Base-by-base conservation (phyloP, 2,888 invertebrate genomes). In the Lamellibrachia columna region DNA sequence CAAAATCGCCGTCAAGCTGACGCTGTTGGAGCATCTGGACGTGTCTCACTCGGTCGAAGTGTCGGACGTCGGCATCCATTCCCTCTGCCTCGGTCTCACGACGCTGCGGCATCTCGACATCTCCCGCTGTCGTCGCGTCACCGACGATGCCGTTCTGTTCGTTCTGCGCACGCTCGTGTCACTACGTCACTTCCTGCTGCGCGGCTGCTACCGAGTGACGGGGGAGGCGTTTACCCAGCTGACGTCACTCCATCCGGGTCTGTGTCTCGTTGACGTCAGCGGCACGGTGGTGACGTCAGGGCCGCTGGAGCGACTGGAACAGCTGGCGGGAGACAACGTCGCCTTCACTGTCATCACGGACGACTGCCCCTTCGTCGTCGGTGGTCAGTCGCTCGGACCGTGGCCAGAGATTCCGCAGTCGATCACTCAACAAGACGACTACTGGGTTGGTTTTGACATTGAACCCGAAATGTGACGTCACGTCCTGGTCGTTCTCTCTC, bases 181-280 rank as follows among this genome's bases (percentile, higher is more conserved):
- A n/a, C 75, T 75, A 22, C 75, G 75, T n/a, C 75, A 75, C 75
- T 75, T 75, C 75, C 1, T 75, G 75, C 75, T 75, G 75, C 75
- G 75, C 75, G 75, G 75, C 75, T 75, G 75, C 75, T 75, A 22
- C 75, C 75, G 22, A n/a, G 75, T 75, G 75, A 75, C 75, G 22
- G 75, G 75, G 75, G 75, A 75, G 75, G 75, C 75, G 75, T 75
- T 75, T n/a, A n/a, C 75, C 1, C 75, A 75, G 22, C 3, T 75
- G 75, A 75, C 75, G 22, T 75, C 75, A 75, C 75, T 75, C 3
- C n/a, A 6, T 15, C 75, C 75, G 75, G 6, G 75, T 75, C 22
- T 75, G 22, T 75, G 75, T 75, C 75, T 75, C 75, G 75, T 75
- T 75, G 75, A 75, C 75, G 75, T 75, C 75, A 75, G 75, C 75